Evolutionary conservation across 2,888 invertebrate genomes (phyloP).

Genomic region (Thyatira batis): DNA sequence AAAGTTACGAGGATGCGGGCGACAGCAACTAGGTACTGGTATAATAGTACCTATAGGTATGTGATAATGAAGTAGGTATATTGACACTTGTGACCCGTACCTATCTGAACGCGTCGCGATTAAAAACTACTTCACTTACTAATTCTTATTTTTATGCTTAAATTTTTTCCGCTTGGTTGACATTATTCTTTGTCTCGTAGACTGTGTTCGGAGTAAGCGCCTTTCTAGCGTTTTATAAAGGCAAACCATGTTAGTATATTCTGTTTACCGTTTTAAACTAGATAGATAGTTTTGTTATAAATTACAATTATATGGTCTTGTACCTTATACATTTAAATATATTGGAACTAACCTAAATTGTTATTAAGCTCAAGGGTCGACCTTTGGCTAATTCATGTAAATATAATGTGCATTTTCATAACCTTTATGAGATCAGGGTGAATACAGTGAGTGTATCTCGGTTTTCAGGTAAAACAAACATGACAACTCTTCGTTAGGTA

Average conservation of each 20-base stretch:
- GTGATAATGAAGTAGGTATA: neutral
- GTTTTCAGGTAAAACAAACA: neutral
- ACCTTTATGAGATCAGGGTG: neutral
- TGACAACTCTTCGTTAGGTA: neutral
- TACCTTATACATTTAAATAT: neutral
- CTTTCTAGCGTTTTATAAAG: too few relatives aligned
- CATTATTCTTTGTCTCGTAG: neutral
- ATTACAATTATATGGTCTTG: neutral
- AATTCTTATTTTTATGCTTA: neutral
- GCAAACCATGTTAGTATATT: too few relatives aligned
- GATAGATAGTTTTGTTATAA: neutral
- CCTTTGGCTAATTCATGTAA: neutral
- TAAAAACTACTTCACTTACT: neutral
- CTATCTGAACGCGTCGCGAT: neutral
- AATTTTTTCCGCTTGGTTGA: neutral
- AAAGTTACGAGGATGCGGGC: conserved; percentile 6
- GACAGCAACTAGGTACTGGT: neutral
- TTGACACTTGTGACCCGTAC: neutral
- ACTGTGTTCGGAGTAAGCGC: neutral
- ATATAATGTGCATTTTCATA: neutral
- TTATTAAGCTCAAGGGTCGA: neutral
- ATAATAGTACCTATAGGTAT: too few relatives aligned
- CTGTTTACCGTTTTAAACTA: too few relatives aligned
- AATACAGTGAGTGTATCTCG: neutral
- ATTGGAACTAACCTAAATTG: neutral